Conservation (phyloP, 2,797 vertebrate species). For the Psittacula derbiana region DNA sequence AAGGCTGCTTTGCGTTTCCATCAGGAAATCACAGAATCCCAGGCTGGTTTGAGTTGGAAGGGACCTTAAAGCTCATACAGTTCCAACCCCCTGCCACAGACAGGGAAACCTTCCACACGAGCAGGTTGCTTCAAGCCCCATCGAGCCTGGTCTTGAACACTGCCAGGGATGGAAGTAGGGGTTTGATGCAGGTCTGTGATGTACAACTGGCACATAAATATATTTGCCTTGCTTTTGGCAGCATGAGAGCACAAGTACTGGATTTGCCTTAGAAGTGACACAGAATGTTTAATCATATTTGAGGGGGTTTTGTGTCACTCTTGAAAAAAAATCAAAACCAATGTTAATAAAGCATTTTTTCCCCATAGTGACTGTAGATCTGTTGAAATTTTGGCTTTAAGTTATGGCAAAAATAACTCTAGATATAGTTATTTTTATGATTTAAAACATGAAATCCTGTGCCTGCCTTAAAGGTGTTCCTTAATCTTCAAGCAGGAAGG, state of each 20-base stretch:
- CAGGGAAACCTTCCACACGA: neutral
- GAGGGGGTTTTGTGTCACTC: neutral
- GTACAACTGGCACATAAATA: neutral
- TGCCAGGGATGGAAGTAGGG: fast-evolving
- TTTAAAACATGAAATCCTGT: neutral
- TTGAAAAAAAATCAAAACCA: neutral
- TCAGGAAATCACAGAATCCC: neutral
- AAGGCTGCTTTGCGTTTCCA: too few relatives aligned
- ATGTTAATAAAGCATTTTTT: neutral
- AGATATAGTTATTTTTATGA: neutral
- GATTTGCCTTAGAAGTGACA: neutral
- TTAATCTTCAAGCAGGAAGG: neutral
- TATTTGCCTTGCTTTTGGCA: neutral
- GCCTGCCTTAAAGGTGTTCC: neutral
- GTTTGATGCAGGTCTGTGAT: neutral
- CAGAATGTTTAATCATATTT: neutral
- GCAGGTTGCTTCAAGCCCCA: neutral
- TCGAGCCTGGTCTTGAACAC: neutral
- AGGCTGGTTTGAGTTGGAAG: neutral
- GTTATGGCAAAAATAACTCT: neutral
- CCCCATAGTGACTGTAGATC: neutral
- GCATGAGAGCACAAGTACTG: neutral
- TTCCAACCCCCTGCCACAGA: neutral
- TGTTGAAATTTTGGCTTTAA: neutral
- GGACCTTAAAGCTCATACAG: neutral